These are phyloP conservation scores for Platycnemis pennipes DNA, from an alignment of 2,888 invertebrate species.

Conservation along the genomic window DNA sequence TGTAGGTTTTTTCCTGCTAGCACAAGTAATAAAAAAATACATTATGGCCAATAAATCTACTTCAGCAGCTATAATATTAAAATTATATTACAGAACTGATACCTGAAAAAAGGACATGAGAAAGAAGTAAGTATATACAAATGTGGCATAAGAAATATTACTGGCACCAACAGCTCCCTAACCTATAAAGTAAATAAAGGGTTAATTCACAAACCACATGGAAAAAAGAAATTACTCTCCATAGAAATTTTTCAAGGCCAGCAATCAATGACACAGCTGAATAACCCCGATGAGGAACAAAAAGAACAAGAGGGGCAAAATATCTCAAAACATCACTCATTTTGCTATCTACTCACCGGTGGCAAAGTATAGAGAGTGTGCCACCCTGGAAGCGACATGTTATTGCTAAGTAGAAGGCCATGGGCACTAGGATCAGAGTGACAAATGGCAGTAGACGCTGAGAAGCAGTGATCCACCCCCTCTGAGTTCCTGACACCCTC, in stretches of 20 bases:
- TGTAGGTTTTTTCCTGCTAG: too few relatives aligned
- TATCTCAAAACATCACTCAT: neutral
- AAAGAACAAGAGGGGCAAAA: neutral
- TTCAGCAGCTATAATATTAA: neutral
- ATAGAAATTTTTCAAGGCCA: neutral
- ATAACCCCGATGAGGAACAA: neutral
- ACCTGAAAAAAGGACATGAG: neutral
- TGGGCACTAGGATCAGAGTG: slow-evolving; percentile 32
- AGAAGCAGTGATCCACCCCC: slow-evolving; percentile 50
- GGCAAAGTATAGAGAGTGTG: slow-evolving; percentile 55
- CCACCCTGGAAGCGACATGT: slow-evolving; percentile 57
- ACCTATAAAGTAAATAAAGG: neutral
- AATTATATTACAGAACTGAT: neutral
- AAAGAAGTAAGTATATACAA: neutral
- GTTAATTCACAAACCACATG: neutral
- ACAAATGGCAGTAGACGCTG: slow-evolving; percentile 56
- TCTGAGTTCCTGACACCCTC: slow-evolving; percentile 40
- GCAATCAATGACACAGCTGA: neutral
- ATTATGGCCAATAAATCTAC: neutral
- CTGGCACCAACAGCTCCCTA: neutral
- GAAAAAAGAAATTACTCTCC: neutral
- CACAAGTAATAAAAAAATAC: too few relatives aligned
- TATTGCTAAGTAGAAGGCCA: slow-evolving; percentile 48
- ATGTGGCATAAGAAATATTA: neutral
- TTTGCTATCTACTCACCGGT: slow-evolving; percentile 45